Evolutionary conservation across 2,113 vertebrate genomes (phyloP), one percentile per base, ranked within the genome.

Genomic region (Saguinus midas): DNA sequence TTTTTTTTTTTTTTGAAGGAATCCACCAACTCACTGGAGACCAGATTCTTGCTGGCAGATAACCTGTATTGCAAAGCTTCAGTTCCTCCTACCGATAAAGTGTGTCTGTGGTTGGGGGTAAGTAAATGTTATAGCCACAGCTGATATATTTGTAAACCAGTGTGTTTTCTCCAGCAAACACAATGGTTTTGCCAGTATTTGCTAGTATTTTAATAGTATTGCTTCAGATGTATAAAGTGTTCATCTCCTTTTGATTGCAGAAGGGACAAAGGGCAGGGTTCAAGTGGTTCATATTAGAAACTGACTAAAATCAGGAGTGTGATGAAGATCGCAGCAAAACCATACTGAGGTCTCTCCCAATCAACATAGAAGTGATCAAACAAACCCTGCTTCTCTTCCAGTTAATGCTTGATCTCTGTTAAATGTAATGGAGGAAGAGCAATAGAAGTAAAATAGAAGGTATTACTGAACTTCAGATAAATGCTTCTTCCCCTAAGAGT

Each of bases 41-140:
- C 99, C 76, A 99, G 99, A 98, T 99, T 99, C 98, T 99, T 99
- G 94, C 92, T 99, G 99, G 99, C 99, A 82, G 99, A 99, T 98
- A 99, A 99, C 87, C 98, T 99, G 96, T 99, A 99, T 98, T 99
- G 99, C 98, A 99, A 99, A 99, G 99, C 99, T 85, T 99, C 99
- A 0, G 99, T 99, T 98, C 99, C 99, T 82, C 99, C 99, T 97
- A 99, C 99, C 27, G 99, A 99, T 97, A 99, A 99, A 99, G 99
- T 99, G 87, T 99, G 99, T 98, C 98, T 99, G 97, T 99, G 99
- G 99, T 98, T 99, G 97, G 99, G 99, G 99, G 99, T 99, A 97
- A 99, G 99, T 99, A 96, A 89, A 70, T 43, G 29, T 52, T 91
- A 48, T 8, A 43, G 16, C 35, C 2, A 12, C 32, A 85, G 48